Percentiles rank a stretch among this genome's conserved stretches.
phyloP scores from a whole-genome alignment of 2,113 vertebrate species.

The Danionella cerebrum region DNA sequence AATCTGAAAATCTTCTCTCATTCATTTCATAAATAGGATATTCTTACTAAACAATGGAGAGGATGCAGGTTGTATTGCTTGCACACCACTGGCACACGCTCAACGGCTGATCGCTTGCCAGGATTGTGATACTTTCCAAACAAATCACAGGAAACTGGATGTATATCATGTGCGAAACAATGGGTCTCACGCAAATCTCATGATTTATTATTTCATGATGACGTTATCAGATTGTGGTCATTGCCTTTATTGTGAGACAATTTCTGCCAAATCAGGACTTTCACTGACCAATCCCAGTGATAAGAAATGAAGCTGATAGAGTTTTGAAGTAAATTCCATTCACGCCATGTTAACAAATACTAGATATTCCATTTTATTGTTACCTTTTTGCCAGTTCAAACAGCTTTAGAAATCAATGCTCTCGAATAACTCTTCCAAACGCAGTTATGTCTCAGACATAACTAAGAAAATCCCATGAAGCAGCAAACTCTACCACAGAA shows the following conservation, averaged over 20 bases:
- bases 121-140: slow-evolving; percentile 31
- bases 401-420: not conserved
- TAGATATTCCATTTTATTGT: not conserved
- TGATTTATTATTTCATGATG: too few relatives aligned
- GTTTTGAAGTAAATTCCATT: too few relatives aligned
- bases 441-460: not conserved
- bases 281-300: too few relatives aligned
- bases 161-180: slow-evolving; percentile 48
- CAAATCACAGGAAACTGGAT: slow-evolving; percentile 44
- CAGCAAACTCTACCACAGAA: not conserved
- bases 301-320: too few relatives aligned
- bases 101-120: slow-evolving; percentile 26
- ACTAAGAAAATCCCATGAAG: not conserved
- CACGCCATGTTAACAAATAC: too few relatives aligned
- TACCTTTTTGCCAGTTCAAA: not conserved
- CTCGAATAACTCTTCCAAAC: not conserved
- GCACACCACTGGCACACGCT: slow-evolving; percentile 11
- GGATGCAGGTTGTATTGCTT: slow-evolving; percentile 40
- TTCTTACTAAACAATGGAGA: slow-evolving; percentile 50
- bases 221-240: too few relatives aligned
- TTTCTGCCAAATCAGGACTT: too few relatives aligned
- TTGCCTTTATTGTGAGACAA: too few relatives aligned
- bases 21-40: slow-evolving; percentile 57
- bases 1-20: not conserved
- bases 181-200: slow-evolving; percentile 45